These are phyloP conservation scores for Heliangelus exortis DNA, from an alignment of 2,797 vertebrate species.

Conservation along the genomic window DNA sequence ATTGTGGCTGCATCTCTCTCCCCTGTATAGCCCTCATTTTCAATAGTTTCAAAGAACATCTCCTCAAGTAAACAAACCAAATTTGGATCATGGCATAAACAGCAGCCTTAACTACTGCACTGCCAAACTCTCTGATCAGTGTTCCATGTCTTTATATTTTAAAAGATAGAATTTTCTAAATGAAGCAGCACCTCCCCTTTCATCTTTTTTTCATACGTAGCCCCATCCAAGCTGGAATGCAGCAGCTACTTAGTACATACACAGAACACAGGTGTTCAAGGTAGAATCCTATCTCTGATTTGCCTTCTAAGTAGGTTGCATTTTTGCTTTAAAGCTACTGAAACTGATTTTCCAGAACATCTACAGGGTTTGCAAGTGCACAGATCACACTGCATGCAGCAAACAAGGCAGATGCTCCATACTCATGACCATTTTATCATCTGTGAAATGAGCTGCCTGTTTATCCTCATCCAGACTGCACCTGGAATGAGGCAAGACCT, in stretches of 20 bases:
- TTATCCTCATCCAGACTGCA: neutral
- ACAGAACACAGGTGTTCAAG: neutral
- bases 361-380: neutral
- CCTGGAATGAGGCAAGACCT: neutral
- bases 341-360: neutral
- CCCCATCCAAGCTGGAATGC: neutral
- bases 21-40: neutral
- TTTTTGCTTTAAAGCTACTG: neutral
- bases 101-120: neutral
- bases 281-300: neutral
- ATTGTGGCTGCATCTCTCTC: neutral
- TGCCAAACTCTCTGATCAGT: neutral
- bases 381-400: neutral
- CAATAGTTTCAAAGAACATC: neutral
- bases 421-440: neutral
- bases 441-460: neutral
- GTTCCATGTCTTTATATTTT: neutral
- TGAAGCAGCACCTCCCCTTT: neutral
- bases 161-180: neutral
- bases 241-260: neutral
- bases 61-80: neutral
- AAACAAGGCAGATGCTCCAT: neutral
- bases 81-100: neutral
- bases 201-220: neutral
- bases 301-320: neutral